phyloP scores from a whole-genome alignment of 2,797 vertebrate species.

The Notolabrus celidotus region DNA sequence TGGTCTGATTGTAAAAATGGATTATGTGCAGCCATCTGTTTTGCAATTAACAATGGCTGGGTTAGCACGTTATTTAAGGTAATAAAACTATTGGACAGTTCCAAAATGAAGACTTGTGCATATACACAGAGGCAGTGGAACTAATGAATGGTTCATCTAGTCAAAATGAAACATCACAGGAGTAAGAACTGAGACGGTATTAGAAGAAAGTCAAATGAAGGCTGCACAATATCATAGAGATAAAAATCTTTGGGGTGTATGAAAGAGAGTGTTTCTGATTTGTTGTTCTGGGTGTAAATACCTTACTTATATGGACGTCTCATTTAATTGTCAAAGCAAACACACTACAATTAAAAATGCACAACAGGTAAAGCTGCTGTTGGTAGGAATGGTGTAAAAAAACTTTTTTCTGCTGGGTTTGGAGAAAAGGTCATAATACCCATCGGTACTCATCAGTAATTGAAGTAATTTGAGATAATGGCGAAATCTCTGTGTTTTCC shows the following conservation, averaged over 20 bases:
- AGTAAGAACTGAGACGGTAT: slow-evolving; percentile 36
- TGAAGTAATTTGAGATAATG: too few relatives aligned
- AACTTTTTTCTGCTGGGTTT: too few relatives aligned
- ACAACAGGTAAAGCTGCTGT: too few relatives aligned
- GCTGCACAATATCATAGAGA: background rate
- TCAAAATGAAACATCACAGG: slow-evolving; percentile 47
- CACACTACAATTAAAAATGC: too few relatives aligned
- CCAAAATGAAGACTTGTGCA: slow-evolving; percentile 66
- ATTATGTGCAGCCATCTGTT: slow-evolving; percentile 84
- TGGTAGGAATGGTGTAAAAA: too few relatives aligned
- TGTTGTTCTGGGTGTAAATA: background rate
- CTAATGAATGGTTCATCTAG: slow-evolving; percentile 73
- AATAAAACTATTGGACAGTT: slow-evolving; percentile 76
- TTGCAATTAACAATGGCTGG: slow-evolving; percentile 82
- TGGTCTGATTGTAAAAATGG: slow-evolving; percentile 79
- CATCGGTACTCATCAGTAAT: too few relatives aligned
- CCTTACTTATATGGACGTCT: background rate
- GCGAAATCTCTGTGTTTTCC: too few relatives aligned
- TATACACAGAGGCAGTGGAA: slow-evolving; percentile 70
- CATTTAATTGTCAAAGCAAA: too few relatives aligned
- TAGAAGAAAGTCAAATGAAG: slow-evolving; percentile 50
- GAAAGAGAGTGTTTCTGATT: background rate
- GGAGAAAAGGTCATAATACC: too few relatives aligned
- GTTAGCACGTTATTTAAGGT: slow-evolving; percentile 73
- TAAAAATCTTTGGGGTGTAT: background rate